Conservation (phyloP, 2,113 vertebrate genomes). For the Procavia capensis region DNA sequence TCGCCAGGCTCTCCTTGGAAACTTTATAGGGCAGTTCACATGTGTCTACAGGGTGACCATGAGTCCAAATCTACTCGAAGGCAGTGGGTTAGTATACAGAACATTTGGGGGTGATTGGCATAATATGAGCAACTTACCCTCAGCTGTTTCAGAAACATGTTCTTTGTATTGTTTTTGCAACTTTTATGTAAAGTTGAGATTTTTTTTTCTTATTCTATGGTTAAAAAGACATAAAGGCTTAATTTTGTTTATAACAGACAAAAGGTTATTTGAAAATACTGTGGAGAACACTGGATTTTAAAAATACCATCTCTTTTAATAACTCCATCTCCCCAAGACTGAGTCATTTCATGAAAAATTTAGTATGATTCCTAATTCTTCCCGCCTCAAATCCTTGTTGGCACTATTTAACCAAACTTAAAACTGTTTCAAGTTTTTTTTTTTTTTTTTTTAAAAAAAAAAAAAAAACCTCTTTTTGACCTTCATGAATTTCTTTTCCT, state of each 20-base stretch:
- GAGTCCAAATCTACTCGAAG: too few species aligned
- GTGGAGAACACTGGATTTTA: neutral
- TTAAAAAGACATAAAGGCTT: neutral
- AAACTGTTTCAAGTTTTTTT: neutral
- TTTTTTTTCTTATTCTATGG: neutral
- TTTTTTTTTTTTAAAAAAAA: too few species aligned
- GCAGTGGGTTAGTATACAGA: too few species aligned
- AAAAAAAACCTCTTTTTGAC: neutral
- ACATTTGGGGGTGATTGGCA: neutral
- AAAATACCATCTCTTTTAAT: neutral
- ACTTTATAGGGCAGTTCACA: too few species aligned
- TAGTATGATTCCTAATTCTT: neutral
- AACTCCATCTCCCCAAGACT: neutral
- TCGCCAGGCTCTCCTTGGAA: too few species aligned
- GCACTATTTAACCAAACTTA: neutral
- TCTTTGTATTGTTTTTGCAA: neutral
- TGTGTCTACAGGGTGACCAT: too few species aligned
- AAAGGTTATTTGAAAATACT: conserved; percentile 31
- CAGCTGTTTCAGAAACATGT: neutral
- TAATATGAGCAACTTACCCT: neutral
- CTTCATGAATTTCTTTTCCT: neutral
- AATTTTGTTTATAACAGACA: conserved; percentile 17
- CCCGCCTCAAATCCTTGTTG: neutral
- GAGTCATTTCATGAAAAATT: neutral
- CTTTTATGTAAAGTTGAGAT: neutral